These are phyloP conservation scores for Hormaphis cornu DNA, from an alignment of 1,140 invertebrate genomes.

Conservation along the genomic window DNA sequence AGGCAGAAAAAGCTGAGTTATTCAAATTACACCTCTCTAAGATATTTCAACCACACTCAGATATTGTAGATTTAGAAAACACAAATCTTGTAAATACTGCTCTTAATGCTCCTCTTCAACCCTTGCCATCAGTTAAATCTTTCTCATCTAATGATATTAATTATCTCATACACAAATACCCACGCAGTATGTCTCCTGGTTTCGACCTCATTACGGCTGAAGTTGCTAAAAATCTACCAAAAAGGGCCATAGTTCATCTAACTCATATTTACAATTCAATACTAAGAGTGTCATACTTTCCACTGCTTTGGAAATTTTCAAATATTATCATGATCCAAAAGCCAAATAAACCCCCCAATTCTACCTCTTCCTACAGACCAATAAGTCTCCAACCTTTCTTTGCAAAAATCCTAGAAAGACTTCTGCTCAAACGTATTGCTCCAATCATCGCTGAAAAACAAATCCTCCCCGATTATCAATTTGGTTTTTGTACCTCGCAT, in stretches of 20 bases:
- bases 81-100: neutral
- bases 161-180: neutral
- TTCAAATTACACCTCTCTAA: neutral
- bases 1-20: conserved; percentile 31
- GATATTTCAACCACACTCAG: neutral
- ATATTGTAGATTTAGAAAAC: neutral
- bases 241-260: conserved; percentile 21
- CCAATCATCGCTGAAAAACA: neutral
- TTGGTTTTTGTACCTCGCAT: neutral
- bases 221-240: conserved; percentile 4
- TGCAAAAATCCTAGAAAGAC: neutral
- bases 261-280: conserved; percentile 20
- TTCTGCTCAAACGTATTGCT: neutral
- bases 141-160: neutral
- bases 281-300: conserved; percentile 10
- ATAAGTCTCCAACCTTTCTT: neutral
- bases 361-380: neutral
- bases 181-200: conserved; percentile 10
- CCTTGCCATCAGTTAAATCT: neutral
- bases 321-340: conserved; percentile 35
- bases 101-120: neutral
- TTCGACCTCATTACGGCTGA: conserved; percentile 24
- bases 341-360: neutral
- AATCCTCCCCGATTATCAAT: neutral
- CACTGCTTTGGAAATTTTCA: conserved; percentile 40